These are phyloP conservation scores for Cottoperca gobio DNA, from an alignment of 2,797 vertebrate species.

Conservation along the genomic window DNA sequence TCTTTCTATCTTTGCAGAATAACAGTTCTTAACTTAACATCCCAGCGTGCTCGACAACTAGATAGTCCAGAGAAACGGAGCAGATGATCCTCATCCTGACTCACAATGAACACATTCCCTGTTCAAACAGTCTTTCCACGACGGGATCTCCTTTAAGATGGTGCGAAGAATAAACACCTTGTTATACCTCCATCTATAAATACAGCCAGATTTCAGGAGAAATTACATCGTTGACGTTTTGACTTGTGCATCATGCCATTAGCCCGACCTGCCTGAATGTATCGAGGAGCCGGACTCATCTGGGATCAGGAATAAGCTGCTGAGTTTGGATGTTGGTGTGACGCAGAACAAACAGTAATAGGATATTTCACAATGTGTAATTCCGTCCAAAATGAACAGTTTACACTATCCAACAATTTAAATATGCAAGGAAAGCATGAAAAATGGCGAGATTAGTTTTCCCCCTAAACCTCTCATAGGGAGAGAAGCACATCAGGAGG, in stretches of 20 bases:
- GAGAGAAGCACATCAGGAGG: background rate
- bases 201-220: background rate
- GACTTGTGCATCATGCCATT: background rate
- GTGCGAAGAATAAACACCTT: too few relatives aligned
- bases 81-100: too few relatives aligned
- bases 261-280: background rate
- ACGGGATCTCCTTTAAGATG: too few relatives aligned
- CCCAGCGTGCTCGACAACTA: too few relatives aligned
- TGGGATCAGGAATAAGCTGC: background rate
- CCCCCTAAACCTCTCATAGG: background rate
- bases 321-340: conserved; percentile 1
- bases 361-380: background rate
- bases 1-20: too few relatives aligned
- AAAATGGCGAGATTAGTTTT: conserved; percentile 10
- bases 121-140: too few relatives aligned
- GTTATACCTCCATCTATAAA: too few relatives aligned
- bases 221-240: background rate
- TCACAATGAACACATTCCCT: too few relatives aligned
- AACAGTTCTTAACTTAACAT: too few relatives aligned
- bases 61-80: too few relatives aligned
- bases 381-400: background rate
- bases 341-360: conserved; percentile 16
- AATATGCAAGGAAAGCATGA: background rate
- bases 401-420: background rate
- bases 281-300: background rate